Evolutionary conservation across 2,113 vertebrate species (phyloP).

Genomic region (Bostrychus sinensis): DNA sequence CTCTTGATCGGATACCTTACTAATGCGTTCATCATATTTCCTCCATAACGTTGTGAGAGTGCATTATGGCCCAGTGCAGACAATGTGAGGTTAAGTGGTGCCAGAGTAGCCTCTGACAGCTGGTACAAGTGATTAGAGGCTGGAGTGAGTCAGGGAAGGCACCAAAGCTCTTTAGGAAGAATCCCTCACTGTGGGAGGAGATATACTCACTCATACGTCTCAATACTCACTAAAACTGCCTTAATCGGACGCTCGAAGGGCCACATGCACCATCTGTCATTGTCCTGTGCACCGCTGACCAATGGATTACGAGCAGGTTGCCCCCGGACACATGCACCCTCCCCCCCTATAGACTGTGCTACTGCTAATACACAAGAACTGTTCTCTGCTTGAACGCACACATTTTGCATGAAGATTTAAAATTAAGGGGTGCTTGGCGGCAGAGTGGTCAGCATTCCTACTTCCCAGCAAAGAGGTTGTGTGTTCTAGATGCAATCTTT

Average conservation of each 20-base stretch:
- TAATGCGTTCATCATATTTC: conserved; percentile 47
- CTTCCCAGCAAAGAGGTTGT: too few species aligned
- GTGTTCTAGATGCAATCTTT: too few species aligned
- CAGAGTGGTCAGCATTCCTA: too few species aligned
- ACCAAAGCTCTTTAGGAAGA: conserved; percentile 76
- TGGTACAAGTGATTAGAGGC: conserved; percentile 73
- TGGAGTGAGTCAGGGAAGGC: conserved; percentile 58
- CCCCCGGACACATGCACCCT: conserved; percentile 19
- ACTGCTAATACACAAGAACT: conserved; percentile 26
- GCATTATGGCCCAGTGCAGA: conserved; percentile 52
- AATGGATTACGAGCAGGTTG: conserved; percentile 48
- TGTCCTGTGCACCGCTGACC: conserved; percentile 35
- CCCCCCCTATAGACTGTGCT: conserved; percentile 1
- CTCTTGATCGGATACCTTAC: neutral
- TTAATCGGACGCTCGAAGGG: conserved; percentile 31
- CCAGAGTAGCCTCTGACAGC: conserved; percentile 71
- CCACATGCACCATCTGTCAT: conserved; percentile 58
- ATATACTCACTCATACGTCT: conserved; percentile 41
- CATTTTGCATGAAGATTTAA: too few species aligned
- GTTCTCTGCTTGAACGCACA: neutral
- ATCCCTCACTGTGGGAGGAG: conserved; percentile 53
- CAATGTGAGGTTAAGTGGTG: conserved; percentile 67
- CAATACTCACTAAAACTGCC: conserved; percentile 43
- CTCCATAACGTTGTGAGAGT: conserved; percentile 24
- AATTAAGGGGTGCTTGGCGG: too few species aligned